phyloP scores from a whole-genome alignment of 2,797 vertebrate genomes.

The Fratercula arctica region DNA sequence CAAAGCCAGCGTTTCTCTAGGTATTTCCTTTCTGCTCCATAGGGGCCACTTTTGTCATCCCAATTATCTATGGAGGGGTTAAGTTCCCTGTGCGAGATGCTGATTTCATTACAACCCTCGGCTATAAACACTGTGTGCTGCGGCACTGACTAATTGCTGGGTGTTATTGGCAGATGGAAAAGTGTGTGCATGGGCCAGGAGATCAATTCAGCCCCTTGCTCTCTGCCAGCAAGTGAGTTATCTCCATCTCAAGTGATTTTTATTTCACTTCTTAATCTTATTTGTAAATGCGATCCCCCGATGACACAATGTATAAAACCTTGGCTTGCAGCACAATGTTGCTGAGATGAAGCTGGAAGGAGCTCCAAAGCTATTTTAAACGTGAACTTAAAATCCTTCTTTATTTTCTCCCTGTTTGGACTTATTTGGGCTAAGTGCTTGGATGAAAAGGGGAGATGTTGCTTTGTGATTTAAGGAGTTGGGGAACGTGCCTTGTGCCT shows the following conservation, averaged over 20 bases:
- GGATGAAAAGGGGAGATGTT: not conserved
- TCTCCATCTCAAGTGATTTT: constrained; percentile 63
- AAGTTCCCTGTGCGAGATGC: constrained; percentile 23
- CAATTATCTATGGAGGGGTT: not conserved
- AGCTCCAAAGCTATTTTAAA: constrained; percentile 30
- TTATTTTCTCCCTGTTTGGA: not conserved
- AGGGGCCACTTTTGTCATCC: not conserved
- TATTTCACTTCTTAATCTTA: constrained; percentile 70
- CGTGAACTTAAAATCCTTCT: not conserved
- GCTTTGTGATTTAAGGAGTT: not conserved
- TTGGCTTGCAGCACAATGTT: constrained; percentile 28
- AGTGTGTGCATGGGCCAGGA: constrained; percentile 17
- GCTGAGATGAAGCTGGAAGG: constrained; percentile 40
- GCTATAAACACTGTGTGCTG: constrained; percentile 53
- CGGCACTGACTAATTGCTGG: constrained; percentile 56
- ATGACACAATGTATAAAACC: constrained; percentile 52
- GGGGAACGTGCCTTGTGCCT: not conserved
- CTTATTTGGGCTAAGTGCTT: not conserved
- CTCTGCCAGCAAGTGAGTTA: constrained; percentile 67
- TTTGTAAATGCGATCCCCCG: constrained; percentile 53
- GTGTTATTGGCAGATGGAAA: constrained; percentile 65
- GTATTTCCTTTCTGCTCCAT: not conserved
- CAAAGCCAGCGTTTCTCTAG: not conserved
- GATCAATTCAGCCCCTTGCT: constrained; percentile 60
- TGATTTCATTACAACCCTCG: constrained; percentile 56